Evolutionary conservation across 2,113 vertebrate genomes (phyloP).

Genomic region (Heterotis niloticus): DNA sequence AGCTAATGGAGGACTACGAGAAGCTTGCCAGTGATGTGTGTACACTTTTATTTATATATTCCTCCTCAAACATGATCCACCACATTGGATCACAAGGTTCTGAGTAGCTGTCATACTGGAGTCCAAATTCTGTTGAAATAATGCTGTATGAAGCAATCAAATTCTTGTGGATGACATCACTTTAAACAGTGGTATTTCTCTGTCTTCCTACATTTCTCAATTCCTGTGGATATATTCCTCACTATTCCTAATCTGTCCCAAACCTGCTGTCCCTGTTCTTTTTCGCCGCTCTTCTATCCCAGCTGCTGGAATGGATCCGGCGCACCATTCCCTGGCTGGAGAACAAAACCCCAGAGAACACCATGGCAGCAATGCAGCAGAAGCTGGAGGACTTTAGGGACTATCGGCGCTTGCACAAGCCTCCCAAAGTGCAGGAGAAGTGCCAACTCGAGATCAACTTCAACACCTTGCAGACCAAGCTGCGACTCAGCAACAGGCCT

Average conservation of each 20-base stretch:
- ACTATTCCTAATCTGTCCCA: background rate
- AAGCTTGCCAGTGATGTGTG: constrained; percentile 81
- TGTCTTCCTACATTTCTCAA: background rate
- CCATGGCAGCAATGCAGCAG: constrained; percentile 99
- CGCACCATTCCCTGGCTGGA: constrained; percentile 96
- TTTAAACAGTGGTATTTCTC: background rate
- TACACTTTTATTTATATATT: background rate
- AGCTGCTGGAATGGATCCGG: constrained; percentile 96
- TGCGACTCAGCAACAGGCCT: constrained; percentile 92
- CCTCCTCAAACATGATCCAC: background rate
- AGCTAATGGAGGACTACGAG: constrained; percentile 82
- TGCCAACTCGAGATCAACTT: constrained; percentile 99
- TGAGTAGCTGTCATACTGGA: too few relatives aligned
- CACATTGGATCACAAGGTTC: background rate
- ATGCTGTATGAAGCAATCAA: too few relatives aligned
- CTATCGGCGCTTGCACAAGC: constrained; percentile 93
- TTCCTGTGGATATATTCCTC: background rate
- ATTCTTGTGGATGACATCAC: too few relatives aligned
- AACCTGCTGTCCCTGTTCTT: background rate
- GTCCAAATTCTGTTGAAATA: too few relatives aligned
- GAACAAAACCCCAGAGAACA: constrained; percentile 87
- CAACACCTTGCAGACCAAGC: constrained; percentile 97
- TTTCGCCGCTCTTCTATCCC: background rate
- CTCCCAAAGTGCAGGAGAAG: constrained; percentile 97
- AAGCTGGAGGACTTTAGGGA: constrained; percentile 97